phyloP scores from a whole-genome alignment of 2,113 vertebrate genomes.

The Prunella fulvescens region DNA sequence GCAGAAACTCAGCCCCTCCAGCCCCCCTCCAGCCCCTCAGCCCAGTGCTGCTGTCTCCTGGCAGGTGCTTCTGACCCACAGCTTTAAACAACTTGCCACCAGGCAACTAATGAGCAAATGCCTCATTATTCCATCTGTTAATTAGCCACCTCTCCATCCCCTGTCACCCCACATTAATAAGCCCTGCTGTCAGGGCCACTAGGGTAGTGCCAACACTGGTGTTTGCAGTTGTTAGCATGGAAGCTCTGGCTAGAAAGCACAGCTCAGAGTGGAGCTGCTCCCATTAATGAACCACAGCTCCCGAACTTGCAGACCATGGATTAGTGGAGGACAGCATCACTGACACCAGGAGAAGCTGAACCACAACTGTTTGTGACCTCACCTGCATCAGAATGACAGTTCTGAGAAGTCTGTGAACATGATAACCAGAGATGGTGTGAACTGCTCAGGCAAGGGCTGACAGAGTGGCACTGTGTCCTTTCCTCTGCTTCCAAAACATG shows the following conservation, averaged over 20 bases:
- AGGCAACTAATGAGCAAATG: not conserved
- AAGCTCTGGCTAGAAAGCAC: not conserved
- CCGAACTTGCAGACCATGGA: rapidly evolving
- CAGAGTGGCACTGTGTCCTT: not conserved
- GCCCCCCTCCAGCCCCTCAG: not conserved
- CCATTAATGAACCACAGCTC: not conserved
- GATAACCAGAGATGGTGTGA: not conserved
- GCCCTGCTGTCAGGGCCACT: not conserved
- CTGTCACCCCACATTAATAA: not conserved
- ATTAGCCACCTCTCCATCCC: not conserved
- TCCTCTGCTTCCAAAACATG: not conserved
- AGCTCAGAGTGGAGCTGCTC: not conserved
- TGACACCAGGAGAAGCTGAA: not conserved
- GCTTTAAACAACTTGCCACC: not conserved
- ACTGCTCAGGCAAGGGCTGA: not conserved
- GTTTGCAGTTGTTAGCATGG: not conserved
- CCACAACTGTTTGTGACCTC: not conserved
- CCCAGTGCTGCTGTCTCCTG: rapidly evolving
- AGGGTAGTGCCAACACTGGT: rapidly evolving
- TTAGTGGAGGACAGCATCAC: not conserved
- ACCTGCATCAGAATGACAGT: not conserved
- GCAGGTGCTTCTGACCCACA: not conserved
- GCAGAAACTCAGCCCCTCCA: not conserved
- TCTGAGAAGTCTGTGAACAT: not conserved
- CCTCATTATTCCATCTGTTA: not conserved